Percentiles rank a stretch among this genome's conserved stretches.
Conservation (phyloP, 2,888 invertebrate genomes). For the Acanthosoma haemorrhoidale region DNA sequence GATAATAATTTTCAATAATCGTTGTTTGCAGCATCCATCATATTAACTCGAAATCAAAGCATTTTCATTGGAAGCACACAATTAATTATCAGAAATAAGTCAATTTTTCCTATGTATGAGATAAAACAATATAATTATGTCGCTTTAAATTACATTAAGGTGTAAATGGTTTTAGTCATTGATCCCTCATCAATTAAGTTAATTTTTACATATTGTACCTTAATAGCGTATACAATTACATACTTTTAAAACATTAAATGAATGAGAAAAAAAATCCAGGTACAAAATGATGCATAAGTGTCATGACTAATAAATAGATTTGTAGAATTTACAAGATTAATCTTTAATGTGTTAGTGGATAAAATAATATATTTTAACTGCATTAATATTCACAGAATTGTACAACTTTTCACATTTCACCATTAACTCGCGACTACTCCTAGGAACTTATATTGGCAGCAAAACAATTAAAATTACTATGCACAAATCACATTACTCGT, state of each 20-base stretch:
- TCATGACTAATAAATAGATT: background rate
- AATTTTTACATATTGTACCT: background rate
- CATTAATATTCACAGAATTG: background rate
- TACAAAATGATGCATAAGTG: background rate
- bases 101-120: background rate
- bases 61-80: background rate
- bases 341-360: background rate
- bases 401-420: background rate
- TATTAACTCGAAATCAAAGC: background rate
- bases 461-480: background rate
- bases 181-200: background rate
- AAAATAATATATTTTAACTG: background rate
- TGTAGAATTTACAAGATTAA: background rate
- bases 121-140: background rate
- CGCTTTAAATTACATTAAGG: background rate
- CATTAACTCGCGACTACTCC: background rate
- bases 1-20: background rate
- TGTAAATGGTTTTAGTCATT: background rate
- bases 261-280: background rate
- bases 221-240: background rate
- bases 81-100: background rate
- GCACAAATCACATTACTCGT: background rate
- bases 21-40: background rate
- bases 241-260: background rate
- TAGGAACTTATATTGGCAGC: slow-evolving; percentile 5